Percentiles rank a stretch among this genome's conserved stretches.
Evolutionary conservation across 2,888 invertebrate species (phyloP).

Genomic region (Nemurella pictetii): DNA sequence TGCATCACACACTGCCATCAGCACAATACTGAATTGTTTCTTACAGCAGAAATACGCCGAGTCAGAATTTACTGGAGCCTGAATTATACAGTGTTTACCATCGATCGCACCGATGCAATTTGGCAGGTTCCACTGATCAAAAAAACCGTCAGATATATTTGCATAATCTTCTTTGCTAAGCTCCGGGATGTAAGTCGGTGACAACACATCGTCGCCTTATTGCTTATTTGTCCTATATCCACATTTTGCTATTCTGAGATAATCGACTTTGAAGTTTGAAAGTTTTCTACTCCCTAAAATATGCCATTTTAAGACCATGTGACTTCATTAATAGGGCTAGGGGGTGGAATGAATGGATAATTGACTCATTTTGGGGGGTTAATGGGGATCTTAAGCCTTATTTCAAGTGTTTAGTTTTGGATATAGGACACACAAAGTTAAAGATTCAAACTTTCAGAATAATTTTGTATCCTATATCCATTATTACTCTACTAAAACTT

Average conservation of each 20-base stretch:
- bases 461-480: background rate
- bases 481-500: background rate
- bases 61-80: constrained; percentile 46
- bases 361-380: background rate
- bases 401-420: background rate
- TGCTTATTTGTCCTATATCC: constrained; percentile 5
- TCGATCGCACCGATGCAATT: constrained; percentile 47
- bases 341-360: background rate
- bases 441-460: background rate
- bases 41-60: constrained; percentile 48
- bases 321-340: background rate
- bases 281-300: background rate
- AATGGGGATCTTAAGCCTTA: background rate
- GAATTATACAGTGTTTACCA: constrained; percentile 48
- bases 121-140: constrained; percentile 48
- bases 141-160: constrained; percentile 43
- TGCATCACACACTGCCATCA: constrained; percentile 14
- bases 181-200: too few relatives aligned
- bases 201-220: background rate
- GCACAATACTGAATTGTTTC: constrained; percentile 47
- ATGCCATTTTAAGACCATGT: background rate
- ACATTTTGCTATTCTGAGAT: background rate
- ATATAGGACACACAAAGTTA: background rate
- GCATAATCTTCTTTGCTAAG: background rate
- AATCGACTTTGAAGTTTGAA: background rate